A percentile compares a stretch with the other conserved stretches of the same genome.
Evolutionary conservation across 2,797 vertebrate species (phyloP).

Genomic region (Alca torda): DNA sequence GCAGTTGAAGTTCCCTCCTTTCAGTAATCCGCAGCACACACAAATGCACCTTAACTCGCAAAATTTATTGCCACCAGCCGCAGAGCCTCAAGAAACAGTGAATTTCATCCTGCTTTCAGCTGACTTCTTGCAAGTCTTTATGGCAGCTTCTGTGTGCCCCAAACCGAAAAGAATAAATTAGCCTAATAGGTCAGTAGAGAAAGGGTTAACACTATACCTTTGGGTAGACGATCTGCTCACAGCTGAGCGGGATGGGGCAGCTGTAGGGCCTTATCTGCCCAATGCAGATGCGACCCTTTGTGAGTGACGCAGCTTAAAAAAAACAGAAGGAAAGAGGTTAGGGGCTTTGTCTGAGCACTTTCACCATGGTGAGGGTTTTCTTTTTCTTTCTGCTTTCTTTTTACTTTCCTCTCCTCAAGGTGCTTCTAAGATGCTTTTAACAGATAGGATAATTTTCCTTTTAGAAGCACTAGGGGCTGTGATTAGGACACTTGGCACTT

Average conservation of each 20-base stretch:
- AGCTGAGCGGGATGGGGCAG: neutral
- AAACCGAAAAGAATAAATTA: neutral
- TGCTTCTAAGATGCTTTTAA: neutral
- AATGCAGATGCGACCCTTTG: neutral
- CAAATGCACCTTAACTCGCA: slow-evolving; percentile 14
- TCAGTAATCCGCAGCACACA: neutral
- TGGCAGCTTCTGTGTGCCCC: neutral
- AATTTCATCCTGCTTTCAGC: neutral
- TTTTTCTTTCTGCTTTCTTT: neutral
- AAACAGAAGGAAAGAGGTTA: neutral
- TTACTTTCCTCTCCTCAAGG: neutral
- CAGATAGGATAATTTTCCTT: neutral
- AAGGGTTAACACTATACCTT: neutral
- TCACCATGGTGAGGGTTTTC: neutral
- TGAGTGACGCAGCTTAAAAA: neutral
- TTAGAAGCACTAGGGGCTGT: neutral
- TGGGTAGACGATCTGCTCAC: neutral
- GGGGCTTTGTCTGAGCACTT: neutral
- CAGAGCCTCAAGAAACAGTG: neutral
- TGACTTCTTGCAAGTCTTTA: neutral
- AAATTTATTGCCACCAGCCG: slow-evolving; percentile 18
- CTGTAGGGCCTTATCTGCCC: neutral
- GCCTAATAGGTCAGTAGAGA: neutral
- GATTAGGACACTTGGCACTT: neutral
- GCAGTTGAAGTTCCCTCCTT: neutral